Percentiles rank a stretch among this genome's conserved stretches.
phyloP scores from a whole-genome alignment of 2,113 vertebrate genomes.

The Neotragus pygmaeus region DNA sequence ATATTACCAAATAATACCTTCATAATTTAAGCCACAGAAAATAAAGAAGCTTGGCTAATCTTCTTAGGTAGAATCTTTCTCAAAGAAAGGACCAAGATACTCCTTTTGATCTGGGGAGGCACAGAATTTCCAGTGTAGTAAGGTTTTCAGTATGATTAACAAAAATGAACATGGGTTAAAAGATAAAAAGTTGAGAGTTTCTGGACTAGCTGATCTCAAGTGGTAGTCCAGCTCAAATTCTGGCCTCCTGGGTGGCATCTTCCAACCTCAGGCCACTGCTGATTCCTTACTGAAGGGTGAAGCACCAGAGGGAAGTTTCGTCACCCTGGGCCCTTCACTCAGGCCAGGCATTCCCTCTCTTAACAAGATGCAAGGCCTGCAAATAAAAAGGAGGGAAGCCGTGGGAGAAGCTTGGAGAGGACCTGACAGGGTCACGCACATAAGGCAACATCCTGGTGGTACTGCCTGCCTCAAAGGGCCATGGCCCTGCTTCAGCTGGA shows the following conservation, averaged over 20 bases:
- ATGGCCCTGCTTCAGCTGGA: neutral
- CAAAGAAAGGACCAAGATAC: neutral
- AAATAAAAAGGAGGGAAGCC: neutral
- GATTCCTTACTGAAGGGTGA: neutral
- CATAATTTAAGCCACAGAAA: constrained; percentile 10
- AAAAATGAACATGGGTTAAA: neutral
- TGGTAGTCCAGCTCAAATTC: neutral
- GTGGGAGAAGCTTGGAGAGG: neutral
- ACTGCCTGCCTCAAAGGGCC: neutral
- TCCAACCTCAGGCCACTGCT: neutral
- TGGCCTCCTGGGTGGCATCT: neutral
- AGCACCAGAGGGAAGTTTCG: too few relatives aligned
- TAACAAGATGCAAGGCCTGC: neutral
- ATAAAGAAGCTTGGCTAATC: neutral
- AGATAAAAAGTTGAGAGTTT: neutral
- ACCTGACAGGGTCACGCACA: neutral
- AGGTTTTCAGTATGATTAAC: neutral
- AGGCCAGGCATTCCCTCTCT: neutral
- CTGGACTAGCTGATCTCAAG: neutral
- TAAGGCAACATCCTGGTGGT: neutral
- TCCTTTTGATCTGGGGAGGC: neutral
- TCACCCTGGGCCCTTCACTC: accelerated
- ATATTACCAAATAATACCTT: neutral
- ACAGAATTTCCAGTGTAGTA: neutral
- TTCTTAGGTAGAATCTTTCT: neutral